Conservation (phyloP, 2,888 invertebrate genomes). For the Platycheirus rosarum region DNA sequence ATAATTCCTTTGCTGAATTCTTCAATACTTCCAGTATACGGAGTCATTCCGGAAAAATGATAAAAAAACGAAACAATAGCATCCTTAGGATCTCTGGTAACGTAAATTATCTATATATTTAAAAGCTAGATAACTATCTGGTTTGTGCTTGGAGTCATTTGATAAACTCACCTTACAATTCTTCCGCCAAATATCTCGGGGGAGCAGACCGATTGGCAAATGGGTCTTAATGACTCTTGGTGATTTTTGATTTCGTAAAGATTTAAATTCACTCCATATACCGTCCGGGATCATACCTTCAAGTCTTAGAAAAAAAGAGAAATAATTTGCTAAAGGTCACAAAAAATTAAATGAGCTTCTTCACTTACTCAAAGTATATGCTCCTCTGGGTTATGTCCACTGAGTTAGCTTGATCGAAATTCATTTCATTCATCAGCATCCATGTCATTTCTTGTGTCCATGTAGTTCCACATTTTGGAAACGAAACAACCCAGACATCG, state of each 20-base stretch:
- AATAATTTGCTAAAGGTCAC: too few relatives aligned
- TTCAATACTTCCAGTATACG: conserved; percentile 75
- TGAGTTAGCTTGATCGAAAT: conserved; percentile 48
- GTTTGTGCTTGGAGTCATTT: too few relatives aligned
- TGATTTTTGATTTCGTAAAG: conserved; percentile 8
- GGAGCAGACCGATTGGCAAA: conserved; percentile 57
- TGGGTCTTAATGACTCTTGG: conserved; percentile 70
- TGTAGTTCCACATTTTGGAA: conserved; percentile 73
- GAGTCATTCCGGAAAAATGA: conserved; percentile 10
- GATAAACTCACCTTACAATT: conserved; percentile 54
- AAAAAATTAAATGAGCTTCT: background rate
- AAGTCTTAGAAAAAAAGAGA: too few relatives aligned
- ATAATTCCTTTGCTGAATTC: conserved; percentile 76
- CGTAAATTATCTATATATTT: conserved; percentile 35
- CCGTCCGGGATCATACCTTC: background rate
- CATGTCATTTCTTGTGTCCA: conserved; percentile 74
- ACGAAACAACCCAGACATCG: conserved; percentile 71
- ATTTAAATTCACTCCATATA: background rate
- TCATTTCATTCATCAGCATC: conserved; percentile 59
- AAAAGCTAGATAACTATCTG: background rate
- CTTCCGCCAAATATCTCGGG: conserved; percentile 61
- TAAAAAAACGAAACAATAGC: conserved; percentile 35
- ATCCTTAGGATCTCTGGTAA: conserved; percentile 32
- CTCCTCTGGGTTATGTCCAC: conserved; percentile 41
- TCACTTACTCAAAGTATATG: conserved; percentile 64